These are phyloP conservation scores for Orius laevigatus DNA, from an alignment of 1,140 invertebrate genomes.

Conservation along the genomic window DNA sequence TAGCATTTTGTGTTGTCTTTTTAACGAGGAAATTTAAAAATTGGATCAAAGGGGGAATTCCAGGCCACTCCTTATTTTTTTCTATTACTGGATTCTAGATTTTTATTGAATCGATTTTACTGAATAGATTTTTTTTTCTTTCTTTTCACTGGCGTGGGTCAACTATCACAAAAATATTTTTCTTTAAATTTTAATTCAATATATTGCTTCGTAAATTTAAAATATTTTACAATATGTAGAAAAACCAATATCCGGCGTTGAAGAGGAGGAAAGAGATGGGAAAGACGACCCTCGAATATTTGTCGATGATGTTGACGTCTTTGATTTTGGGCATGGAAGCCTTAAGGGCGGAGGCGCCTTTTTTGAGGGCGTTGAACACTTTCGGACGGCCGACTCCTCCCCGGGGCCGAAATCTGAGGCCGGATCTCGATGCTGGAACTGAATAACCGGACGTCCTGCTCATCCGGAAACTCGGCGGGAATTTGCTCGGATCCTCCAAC, in stretches of 20 bases:
- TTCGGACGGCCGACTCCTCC: constrained; percentile 38
- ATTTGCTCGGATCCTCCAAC: constrained; percentile 41
- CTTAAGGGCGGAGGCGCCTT: constrained; percentile 59
- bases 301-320: constrained; percentile 94
- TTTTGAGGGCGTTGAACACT: constrained; percentile 57
- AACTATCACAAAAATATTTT: too few relatives aligned
- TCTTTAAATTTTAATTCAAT: too few relatives aligned
- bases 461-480: constrained; percentile 69
- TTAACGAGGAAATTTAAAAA: too few relatives aligned
- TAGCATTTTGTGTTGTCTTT: too few relatives aligned
- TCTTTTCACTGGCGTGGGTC: too few relatives aligned
- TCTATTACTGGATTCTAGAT: too few relatives aligned
- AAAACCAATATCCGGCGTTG: constrained; percentile 87
- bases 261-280: constrained; percentile 87
- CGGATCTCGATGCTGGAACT: constrained; percentile 17
- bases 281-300: constrained; percentile 86
- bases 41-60: too few relatives aligned
- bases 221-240: constrained; percentile 45
- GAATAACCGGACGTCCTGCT: constrained; percentile 32
- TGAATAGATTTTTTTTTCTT: too few relatives aligned
- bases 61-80: too few relatives aligned
- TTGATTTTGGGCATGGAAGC: constrained; percentile 83
- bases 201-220: neutral
- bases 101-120: too few relatives aligned
- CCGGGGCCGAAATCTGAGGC: constrained; percentile 14